A percentile compares a stretch with the other conserved stretches of the same genome.
Evolutionary conservation across 2,888 invertebrate genomes (phyloP).

Genomic region (Cephalotes varians): DNA sequence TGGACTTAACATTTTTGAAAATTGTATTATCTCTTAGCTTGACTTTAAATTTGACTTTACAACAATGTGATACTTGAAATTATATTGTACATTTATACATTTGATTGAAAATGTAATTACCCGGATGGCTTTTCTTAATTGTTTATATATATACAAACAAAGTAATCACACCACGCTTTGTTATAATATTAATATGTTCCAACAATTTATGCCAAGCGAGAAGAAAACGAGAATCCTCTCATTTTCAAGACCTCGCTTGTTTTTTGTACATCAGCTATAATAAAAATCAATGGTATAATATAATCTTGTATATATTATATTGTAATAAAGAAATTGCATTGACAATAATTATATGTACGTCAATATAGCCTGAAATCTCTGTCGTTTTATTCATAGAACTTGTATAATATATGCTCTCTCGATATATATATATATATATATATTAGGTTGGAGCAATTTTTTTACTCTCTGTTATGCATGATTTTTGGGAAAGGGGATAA

Average conservation of each 20-base stretch:
- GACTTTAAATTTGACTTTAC: not conserved
- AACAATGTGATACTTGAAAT: not conserved
- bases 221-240: not conserved
- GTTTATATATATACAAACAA: conserved; percentile 22
- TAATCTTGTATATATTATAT: conserved; percentile 81
- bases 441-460: not conserved
- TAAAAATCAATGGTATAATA: conserved; percentile 62
- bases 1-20: not conserved
- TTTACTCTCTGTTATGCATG: not conserved
- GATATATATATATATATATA: conserved; percentile 4
- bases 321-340: conserved; percentile 81
- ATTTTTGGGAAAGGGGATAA: not conserved
- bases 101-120: not conserved
- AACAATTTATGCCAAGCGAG: conserved; percentile 31
- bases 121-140: not conserved
- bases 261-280: conserved; percentile 63
- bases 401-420: not conserved
- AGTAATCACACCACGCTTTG: conserved; percentile 7
- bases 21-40: not conserved
- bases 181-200: conserved; percentile 27
- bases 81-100: conserved; percentile 18
- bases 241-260: not conserved
- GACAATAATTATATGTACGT: conserved; percentile 72
- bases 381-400: conserved; percentile 18
- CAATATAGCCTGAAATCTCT: conserved; percentile 30